phyloP scores from a whole-genome alignment of 92 coral and sea anemone species.

The Diadumene lineata region DNA sequence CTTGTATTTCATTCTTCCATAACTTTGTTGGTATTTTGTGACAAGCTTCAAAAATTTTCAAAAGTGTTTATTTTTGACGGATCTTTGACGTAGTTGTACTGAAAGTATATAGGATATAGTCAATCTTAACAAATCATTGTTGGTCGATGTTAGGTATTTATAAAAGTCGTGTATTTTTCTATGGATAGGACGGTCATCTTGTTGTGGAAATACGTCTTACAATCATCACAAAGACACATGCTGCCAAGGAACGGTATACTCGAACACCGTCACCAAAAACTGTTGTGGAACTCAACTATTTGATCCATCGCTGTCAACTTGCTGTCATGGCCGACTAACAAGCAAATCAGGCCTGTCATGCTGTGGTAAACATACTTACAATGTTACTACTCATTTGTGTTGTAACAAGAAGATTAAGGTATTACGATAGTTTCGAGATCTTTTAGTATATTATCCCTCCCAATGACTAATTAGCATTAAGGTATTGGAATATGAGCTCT shows the following conservation, averaged over 20 bases:
- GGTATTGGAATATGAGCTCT: too few relatives aligned
- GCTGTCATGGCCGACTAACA: slow-evolving; percentile 15
- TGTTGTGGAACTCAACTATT: slow-evolving; percentile 28
- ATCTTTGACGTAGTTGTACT: too few relatives aligned
- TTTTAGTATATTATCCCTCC: too few relatives aligned
- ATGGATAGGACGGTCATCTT: slow-evolving; percentile 15
- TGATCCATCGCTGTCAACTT: slow-evolving; percentile 10
- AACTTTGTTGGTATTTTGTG: too few relatives aligned
- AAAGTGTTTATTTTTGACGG: too few relatives aligned
- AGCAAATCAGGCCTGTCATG: slow-evolving; percentile 25
- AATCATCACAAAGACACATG: slow-evolving; percentile 32
- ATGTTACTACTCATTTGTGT: slow-evolving; percentile 12
- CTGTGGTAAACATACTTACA: slow-evolving; percentile 23
- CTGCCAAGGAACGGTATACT: slow-evolving; percentile 9
- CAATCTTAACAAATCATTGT: too few relatives aligned
- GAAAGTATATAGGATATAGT: too few relatives aligned
- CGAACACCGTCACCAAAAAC: slow-evolving; percentile 8
- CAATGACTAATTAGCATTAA: too few relatives aligned
- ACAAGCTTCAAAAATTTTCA: too few relatives aligned
- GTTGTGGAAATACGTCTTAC: slow-evolving; percentile 35
- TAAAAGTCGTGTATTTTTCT: not conserved
- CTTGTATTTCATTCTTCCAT: too few relatives aligned
- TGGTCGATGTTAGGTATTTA: not conserved
- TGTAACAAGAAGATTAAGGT: slow-evolving; percentile 16
- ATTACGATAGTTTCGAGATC: too few relatives aligned